Evolutionary conservation across 2,888 invertebrate species (phyloP), one percentile per base, ranked within the genome.

Genomic region (Empis stercorea): DNA sequence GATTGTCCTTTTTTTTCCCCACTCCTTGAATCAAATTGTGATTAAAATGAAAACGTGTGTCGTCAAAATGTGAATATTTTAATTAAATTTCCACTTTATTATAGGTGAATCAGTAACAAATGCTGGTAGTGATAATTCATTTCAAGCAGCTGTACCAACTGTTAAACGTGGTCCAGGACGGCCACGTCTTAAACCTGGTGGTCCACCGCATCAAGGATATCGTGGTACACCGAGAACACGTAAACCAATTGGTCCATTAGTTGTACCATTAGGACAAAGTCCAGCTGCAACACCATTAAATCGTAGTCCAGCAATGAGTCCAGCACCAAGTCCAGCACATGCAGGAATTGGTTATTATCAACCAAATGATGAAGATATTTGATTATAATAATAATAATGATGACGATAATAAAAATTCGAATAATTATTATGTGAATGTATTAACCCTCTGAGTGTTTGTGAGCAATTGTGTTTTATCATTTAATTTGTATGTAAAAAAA

Each of bases 91-190:
- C n/a, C n/a, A n/a, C n/a, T n/a, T 27, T 27, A 20, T 4, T 27
- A 6, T 9, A 27, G 23, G 23, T 27, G 23, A 27, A 6, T 27
- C 23, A 30, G 30, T 27, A 49, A 52, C 15, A n/a, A 39, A 23
- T 27, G 27, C 14, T 39, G 11, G n/a, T n/a, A n/a, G n/a, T 45
- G 2, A 48, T 46, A 17, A 48, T 44, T 23, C 50, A 49, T 53
- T 53, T 45, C 49, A 50, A 16, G 32, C 51, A 17, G 23, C 39
- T 30, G 40, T 48, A 10, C 55, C 64, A 9, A 62, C 65, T 14
- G 61, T 75, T 20, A 74, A 81, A 47, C 66, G 82, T 41, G 81
- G 82, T 15, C 81, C 83, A 1, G 82, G 83, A 10, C 66, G 83
- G 49, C 82, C 83, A 0, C 72, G 83, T 3, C 64, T 82, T 11